Conservation (phyloP, 2,888 invertebrate species). For the Macropis europaea region DNA sequence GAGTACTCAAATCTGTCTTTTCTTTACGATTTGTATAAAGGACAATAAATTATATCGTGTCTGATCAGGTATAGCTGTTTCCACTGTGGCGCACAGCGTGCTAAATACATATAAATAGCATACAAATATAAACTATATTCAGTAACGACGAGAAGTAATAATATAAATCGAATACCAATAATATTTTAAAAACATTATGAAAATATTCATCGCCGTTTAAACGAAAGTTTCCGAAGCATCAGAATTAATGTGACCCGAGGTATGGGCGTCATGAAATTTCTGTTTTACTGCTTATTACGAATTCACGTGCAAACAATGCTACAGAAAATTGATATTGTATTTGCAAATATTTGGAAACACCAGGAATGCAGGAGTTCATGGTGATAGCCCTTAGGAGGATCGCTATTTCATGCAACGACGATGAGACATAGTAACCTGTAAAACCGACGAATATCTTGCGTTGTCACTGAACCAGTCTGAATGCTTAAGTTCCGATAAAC, state of each 20-base stretch:
- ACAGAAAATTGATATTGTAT: constrained; percentile 26
- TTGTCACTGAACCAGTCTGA: constrained; percentile 11
- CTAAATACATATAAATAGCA: too few species aligned
- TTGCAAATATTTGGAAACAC: not conserved
- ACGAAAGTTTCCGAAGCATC: not conserved
- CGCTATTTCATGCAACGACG: not conserved
- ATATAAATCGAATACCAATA: too few species aligned
- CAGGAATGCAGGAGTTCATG: not conserved
- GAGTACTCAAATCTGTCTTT: too few species aligned
- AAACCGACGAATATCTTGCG: constrained; percentile 15
- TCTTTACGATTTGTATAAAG: too few species aligned
- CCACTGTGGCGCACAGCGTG: too few species aligned
- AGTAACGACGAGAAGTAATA: too few species aligned
- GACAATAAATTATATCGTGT: too few species aligned
- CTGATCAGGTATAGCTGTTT: too few species aligned
- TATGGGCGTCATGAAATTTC: constrained; percentile 25
- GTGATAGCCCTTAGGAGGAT: not conserved
- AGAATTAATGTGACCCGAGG: constrained; percentile 5
- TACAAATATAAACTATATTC: too few species aligned
- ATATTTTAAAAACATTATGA: not conserved
- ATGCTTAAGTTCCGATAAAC: constrained; percentile 28
- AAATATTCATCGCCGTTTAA: not conserved
- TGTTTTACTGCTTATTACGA: not conserved
- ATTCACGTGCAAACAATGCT: constrained; percentile 16
- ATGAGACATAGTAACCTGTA: not conserved